Conservation (phyloP, 2,113 vertebrate genomes). For the Micromys minutus region DNA sequence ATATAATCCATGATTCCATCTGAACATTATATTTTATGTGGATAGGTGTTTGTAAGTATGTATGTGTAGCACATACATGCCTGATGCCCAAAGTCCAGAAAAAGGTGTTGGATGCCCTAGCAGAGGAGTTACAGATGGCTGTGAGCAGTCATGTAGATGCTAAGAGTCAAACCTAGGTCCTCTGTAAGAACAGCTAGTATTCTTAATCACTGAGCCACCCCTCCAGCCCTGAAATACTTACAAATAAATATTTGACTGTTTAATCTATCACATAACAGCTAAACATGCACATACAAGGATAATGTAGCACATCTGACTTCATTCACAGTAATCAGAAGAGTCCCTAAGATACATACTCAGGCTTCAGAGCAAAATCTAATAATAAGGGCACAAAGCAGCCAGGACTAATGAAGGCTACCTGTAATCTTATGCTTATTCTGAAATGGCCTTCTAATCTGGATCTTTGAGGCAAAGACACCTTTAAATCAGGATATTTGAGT, state of each 20-base stretch:
- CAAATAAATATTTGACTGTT: neutral
- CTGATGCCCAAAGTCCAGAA: neutral
- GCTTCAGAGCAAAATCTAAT: neutral
- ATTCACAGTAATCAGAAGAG: neutral
- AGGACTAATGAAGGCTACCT: neutral
- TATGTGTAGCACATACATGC: too few relatives aligned
- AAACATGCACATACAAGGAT: neutral
- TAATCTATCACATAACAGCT: neutral
- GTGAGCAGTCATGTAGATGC: neutral
- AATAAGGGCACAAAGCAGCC: neutral
- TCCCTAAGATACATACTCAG: accelerated
- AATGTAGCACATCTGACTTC: neutral
- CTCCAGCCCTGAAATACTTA: neutral
- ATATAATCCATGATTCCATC: neutral
- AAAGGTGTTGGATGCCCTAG: neutral
- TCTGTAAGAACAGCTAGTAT: neutral
- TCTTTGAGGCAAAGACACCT: neutral
- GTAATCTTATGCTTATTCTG: neutral
- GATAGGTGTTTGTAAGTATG: neutral
- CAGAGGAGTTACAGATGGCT: neutral
- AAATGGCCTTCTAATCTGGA: neutral
- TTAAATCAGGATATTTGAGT: neutral
- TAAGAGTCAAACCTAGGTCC: neutral
- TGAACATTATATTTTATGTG: neutral
- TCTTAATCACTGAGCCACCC: neutral